Percentiles rank a stretch among this genome's conserved stretches.
Evolutionary conservation across 2,888 invertebrate genomes (phyloP).

Genomic region (Leptopilina drosophilae): DNA sequence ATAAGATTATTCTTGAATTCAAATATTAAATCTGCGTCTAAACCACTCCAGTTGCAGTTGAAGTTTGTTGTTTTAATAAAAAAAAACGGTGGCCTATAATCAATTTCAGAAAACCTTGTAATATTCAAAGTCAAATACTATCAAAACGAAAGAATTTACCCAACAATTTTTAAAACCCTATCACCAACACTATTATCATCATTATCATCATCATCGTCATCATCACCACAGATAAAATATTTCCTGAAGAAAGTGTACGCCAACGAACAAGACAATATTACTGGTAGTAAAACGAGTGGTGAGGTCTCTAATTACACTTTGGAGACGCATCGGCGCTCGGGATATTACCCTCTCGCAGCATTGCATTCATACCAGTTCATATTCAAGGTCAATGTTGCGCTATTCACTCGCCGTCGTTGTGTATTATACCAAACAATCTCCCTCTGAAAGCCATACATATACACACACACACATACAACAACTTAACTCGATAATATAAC

Average conservation of each 20-base stretch:
- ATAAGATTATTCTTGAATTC: too few species aligned
- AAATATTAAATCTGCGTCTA: too few species aligned
- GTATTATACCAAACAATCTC: too few species aligned
- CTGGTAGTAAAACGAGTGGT: background rate
- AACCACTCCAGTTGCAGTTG: too few species aligned
- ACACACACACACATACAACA: background rate
- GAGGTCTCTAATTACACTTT: conserved; percentile 34
- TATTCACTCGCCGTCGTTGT: background rate
- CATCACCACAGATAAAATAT: background rate
- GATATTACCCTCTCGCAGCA: conserved; percentile 37
- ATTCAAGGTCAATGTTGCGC: conserved; percentile 36
- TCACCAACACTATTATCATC: too few species aligned
- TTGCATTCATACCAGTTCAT: conserved; percentile 37
- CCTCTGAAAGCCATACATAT: background rate
- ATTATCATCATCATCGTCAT: too few species aligned
- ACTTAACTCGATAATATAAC: conserved; percentile 8
- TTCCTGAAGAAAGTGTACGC: conserved; percentile 3
- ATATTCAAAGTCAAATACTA: too few species aligned
- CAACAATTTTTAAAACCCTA: too few species aligned
- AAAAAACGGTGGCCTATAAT: too few species aligned
- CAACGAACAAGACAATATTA: background rate
- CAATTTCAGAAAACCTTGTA: too few species aligned
- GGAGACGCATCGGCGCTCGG: conserved; percentile 28
- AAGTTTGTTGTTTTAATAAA: too few species aligned
- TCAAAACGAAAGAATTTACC: too few species aligned